Percentiles rank a stretch among this genome's conserved stretches.
These are phyloP conservation scores for Coregonus sp. DNA, from an alignment of 2,797 vertebrate species.

Conservation along the genomic window DNA sequence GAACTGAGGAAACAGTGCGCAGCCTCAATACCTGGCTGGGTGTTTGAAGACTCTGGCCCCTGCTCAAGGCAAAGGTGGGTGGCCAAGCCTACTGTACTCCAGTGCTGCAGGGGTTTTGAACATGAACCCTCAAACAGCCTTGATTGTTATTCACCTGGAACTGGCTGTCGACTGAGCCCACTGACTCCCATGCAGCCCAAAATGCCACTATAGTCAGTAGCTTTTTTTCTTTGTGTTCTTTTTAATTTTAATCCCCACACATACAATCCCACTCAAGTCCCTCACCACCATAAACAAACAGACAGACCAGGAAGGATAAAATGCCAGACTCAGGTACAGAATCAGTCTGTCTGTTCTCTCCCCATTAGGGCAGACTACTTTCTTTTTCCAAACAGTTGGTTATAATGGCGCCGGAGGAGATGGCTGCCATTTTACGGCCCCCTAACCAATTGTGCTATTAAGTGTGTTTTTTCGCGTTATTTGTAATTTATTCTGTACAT, in stretches of 20 bases:
- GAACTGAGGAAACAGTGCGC: too few species aligned
- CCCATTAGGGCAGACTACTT: constrained; percentile 34
- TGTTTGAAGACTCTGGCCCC: constrained; percentile 55
- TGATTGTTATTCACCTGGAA: constrained; percentile 68
- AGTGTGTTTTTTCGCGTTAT: too few species aligned
- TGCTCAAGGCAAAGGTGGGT: constrained; percentile 45
- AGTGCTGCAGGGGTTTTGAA: constrained; percentile 52
- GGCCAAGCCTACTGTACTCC: constrained; percentile 40
- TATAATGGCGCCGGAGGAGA: too few species aligned
- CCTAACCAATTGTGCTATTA: too few species aligned
- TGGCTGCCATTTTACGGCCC: too few species aligned
- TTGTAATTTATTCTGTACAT: too few species aligned
- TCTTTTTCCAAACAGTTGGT: constrained; percentile 31
- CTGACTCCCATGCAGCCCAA: constrained; percentile 33
- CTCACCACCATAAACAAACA: neutral
- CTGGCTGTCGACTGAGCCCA: constrained; percentile 52
- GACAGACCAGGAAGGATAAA: neutral
- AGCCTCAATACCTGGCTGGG: constrained; percentile 21
- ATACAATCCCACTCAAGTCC: neutral
- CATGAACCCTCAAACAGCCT: constrained; percentile 56
- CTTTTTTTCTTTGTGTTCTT: neutral
- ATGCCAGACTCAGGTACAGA: neutral
- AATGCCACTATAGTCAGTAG: constrained; percentile 35
- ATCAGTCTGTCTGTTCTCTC: constrained; percentile 11
- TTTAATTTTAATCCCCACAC: constrained; percentile 5